Conservation (phyloP, 1,140 invertebrate genomes). For the Polypedilum pembai region DNA sequence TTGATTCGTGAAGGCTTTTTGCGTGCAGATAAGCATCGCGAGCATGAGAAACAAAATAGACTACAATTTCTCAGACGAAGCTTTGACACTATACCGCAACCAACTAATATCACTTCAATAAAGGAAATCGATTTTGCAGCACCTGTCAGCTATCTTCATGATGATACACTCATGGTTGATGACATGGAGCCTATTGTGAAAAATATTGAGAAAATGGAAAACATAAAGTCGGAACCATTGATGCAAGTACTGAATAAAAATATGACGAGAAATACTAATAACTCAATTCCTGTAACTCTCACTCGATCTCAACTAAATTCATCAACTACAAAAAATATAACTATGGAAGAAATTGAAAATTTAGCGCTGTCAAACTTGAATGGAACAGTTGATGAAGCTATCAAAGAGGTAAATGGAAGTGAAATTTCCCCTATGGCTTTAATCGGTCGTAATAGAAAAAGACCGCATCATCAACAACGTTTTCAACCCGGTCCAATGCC, state of each 20-base stretch:
- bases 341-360: conserved; percentile 37
- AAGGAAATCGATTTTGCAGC: conserved; percentile 35
- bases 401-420: conserved; percentile 32
- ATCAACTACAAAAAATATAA: neutral
- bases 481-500: conserved; percentile 30
- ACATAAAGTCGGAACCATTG: neutral
- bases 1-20: conserved; percentile 43
- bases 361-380: conserved; percentile 40
- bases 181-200: neutral
- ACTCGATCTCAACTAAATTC: neutral
- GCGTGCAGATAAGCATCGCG: neutral
- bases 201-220: neutral
- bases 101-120: conserved; percentile 32
- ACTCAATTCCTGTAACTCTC: conserved; percentile 5
- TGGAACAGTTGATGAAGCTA: conserved; percentile 33
- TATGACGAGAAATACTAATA: conserved; percentile 16
- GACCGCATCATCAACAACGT: conserved; percentile 32
- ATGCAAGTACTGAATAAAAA: conserved; percentile 25
- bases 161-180: conserved; percentile 30
- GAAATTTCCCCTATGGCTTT: conserved; percentile 31
- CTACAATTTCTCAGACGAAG: conserved; percentile 43
- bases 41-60: conserved; percentile 43
- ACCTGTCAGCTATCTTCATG: conserved; percentile 33
- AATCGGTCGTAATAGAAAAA: conserved; percentile 21
- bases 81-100: conserved; percentile 38